These are phyloP conservation scores for Porites evermanni DNA, from an alignment of 92 coral and sea anemone species.

Conservation along the genomic window DNA sequence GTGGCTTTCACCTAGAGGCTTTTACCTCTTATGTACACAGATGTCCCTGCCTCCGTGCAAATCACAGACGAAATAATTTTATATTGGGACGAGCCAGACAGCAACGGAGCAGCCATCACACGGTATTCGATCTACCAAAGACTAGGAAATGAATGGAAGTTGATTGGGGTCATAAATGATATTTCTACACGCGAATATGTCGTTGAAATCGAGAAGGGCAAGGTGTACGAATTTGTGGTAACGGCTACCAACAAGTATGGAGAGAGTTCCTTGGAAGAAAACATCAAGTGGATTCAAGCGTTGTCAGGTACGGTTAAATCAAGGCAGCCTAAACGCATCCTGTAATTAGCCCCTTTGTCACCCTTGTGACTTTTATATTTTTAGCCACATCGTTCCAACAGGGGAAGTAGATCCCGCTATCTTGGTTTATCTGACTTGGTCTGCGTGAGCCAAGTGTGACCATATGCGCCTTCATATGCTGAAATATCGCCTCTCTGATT, in stretches of 20 bases:
- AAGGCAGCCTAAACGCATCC: too few relatives aligned
- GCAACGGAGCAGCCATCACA: constrained; percentile 22
- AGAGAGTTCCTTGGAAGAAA: neutral
- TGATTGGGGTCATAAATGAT: neutral
- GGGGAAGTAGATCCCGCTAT: too few relatives aligned
- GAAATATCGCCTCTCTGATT: too few relatives aligned
- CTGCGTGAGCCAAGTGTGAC: too few relatives aligned
- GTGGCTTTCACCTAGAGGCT: neutral
- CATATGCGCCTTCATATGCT: too few relatives aligned
- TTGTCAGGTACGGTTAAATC: neutral
- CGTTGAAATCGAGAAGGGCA: neutral
- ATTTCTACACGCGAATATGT: neutral
- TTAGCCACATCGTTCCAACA: too few relatives aligned
- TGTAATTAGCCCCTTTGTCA: too few relatives aligned
- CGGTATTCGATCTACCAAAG: constrained; percentile 7
- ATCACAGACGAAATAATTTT: neutral
- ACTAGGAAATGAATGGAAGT: neutral
- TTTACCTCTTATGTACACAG: neutral
- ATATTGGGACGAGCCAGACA: constrained; percentile 4
- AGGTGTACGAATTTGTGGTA: constrained; percentile 9
- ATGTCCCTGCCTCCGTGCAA: neutral
- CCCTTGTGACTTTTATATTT: too few relatives aligned
- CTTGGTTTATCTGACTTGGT: too few relatives aligned
- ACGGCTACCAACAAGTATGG: constrained; percentile 27
- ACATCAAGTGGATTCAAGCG: neutral